phyloP scores from a whole-genome alignment of 2,888 invertebrate species.

The Microplitis manilae region DNA sequence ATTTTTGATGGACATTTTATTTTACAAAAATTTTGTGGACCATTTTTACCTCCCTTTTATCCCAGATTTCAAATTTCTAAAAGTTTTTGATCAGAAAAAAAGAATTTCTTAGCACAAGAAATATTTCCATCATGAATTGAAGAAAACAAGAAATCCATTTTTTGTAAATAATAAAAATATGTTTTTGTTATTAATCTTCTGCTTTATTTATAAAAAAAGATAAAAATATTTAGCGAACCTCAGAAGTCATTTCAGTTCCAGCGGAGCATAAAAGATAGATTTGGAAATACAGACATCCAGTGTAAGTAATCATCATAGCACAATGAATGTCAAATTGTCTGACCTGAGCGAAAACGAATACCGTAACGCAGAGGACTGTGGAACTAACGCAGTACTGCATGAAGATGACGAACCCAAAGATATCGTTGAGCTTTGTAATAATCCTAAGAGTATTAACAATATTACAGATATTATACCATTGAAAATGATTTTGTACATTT shows the following conservation, averaged over 20 bases:
- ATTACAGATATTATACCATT: constrained; percentile 2
- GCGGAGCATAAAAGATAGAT: constrained; percentile 60
- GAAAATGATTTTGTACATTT: not conserved
- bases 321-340: constrained; percentile 40
- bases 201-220: not conserved
- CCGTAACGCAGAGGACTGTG: constrained; percentile 47
- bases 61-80: no score
- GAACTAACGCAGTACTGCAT: constrained; percentile 49
- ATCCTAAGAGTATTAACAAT: constrained; percentile 24
- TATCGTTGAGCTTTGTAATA: constrained; percentile 37
- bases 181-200: no score
- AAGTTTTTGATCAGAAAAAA: no score
- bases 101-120: no score
- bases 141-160: not conserved
- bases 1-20: no score
- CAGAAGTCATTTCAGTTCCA: constrained; percentile 56
- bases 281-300: constrained; percentile 49
- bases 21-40: no score
- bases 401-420: constrained; percentile 45
- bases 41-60: no score
- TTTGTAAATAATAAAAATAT: not conserved
- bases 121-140: no score
- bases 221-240: constrained; percentile 45
- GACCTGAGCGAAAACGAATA: constrained; percentile 45
- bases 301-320: constrained; percentile 43